Conservation (phyloP, 2,797 vertebrate genomes). For the Melanotaenia parkinsoni region DNA sequence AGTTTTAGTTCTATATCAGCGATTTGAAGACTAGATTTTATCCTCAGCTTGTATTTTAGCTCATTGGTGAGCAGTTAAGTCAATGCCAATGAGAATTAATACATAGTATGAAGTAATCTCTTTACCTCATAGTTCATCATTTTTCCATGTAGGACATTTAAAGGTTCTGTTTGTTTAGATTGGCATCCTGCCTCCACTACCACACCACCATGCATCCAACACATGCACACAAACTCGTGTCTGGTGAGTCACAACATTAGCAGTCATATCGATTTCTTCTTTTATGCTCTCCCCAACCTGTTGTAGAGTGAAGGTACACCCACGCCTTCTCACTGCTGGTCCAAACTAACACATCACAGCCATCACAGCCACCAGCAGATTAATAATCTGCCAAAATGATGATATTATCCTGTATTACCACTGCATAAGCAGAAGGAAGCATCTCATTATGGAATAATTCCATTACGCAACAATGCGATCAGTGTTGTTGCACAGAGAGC, state of each 20-base stretch:
- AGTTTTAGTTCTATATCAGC: too few species aligned
- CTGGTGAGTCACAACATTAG: constrained; percentile 76
- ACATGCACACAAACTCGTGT: constrained; percentile 11
- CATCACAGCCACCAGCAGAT: background rate
- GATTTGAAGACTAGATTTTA: too few species aligned
- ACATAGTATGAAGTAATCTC: too few species aligned
- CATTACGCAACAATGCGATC: background rate
- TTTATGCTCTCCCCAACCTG: constrained; percentile 59
- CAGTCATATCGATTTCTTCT: constrained; percentile 79
- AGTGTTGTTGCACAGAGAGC: background rate
- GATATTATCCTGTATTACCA: background rate
- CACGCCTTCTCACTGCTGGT: constrained; percentile 1
- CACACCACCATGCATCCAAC: constrained; percentile 5
- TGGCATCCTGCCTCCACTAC: background rate
- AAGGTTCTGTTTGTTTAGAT: constrained; percentile 63
- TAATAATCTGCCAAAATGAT: background rate
- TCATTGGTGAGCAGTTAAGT: too few species aligned
- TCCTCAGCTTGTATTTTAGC: too few species aligned
- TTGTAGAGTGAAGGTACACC: constrained; percentile 47
- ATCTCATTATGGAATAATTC: background rate
- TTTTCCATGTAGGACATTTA: constrained; percentile 47
- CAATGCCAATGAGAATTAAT: too few species aligned
- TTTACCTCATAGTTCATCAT: background rate
- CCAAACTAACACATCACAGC: constrained; percentile 16
- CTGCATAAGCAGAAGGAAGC: constrained; percentile 5